These are phyloP conservation scores for Caretta caretta DNA, from an alignment of 2,113 vertebrate genomes.

Conservation along the genomic window DNA sequence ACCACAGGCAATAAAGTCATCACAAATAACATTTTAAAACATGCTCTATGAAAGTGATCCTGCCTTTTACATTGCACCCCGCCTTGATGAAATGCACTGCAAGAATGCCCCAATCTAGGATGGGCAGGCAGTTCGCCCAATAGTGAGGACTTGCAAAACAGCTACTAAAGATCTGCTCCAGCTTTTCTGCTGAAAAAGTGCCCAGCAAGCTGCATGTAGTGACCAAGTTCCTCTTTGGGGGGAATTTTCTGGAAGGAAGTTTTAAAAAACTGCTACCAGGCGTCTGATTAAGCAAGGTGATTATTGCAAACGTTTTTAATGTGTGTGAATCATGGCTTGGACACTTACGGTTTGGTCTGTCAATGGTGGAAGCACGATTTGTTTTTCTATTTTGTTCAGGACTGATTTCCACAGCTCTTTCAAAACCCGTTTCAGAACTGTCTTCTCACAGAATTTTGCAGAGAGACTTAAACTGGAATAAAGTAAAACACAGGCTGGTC, in stretches of 20 bases:
- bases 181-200: not conserved
- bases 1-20: not conserved
- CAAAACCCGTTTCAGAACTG: slow-evolving; percentile 94
- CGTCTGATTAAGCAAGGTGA: not conserved
- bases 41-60: not conserved
- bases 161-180: not conserved
- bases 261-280: not conserved
- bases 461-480: slow-evolving; percentile 92
- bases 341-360: slow-evolving; percentile 94
- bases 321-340: not conserved
- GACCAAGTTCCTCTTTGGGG: rapidly evolving
- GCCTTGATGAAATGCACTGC: not conserved
- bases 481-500: not conserved
- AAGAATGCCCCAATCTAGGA: not conserved
- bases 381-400: slow-evolving; percentile 94
- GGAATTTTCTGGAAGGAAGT: rapidly evolving
- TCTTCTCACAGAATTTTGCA: slow-evolving; percentile 99
- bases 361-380: slow-evolving; percentile 94
- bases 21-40: not conserved
- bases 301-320: not conserved
- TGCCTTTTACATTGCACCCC: not conserved
- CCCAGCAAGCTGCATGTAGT: not conserved
- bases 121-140: not conserved
- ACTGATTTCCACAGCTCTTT: slow-evolving; percentile 98
- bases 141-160: not conserved